Evolutionary conservation across 2,888 invertebrate genomes (phyloP).

Genomic region (Sphaeridia pumilis): DNA sequence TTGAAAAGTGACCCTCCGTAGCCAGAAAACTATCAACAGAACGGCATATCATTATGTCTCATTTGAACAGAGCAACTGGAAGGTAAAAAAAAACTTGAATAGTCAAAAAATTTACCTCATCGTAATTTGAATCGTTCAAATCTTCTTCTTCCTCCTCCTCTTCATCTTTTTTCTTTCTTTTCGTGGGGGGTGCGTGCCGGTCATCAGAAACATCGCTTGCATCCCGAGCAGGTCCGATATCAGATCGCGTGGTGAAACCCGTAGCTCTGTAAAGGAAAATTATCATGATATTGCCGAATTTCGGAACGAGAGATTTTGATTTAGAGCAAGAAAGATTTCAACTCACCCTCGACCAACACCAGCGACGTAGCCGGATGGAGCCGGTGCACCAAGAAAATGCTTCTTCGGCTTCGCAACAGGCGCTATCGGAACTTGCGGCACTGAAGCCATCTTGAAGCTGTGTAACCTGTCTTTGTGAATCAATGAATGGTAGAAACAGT

Average conservation of each 20-base stretch:
- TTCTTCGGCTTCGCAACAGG: conserved; percentile 89
- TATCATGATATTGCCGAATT: no score
- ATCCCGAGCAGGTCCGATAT: conserved; percentile 99
- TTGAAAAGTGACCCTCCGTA: conserved; percentile 98
- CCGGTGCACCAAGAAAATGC: conserved; percentile 93
- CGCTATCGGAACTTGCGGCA: conserved; percentile 53
- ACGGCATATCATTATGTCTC: neutral
- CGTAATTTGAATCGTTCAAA: conserved; percentile 98
- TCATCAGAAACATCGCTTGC: conserved; percentile 97
- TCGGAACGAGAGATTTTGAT: no score
- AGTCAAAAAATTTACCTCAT: no score
- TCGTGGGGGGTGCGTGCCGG: conserved; percentile 88
- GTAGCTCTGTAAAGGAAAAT: no score
- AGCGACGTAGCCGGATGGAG: conserved; percentile 97
- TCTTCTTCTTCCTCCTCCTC: conserved; percentile 95
- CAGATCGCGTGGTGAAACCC: conserved; percentile 97
- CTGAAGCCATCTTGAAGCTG: conserved; percentile 45
- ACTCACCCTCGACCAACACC: conserved; percentile 64
- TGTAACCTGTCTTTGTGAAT: no score
- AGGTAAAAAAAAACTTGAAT: neutral
- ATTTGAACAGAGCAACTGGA: no score
- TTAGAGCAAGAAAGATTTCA: no score
- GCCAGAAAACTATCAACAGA: conserved; percentile 62
- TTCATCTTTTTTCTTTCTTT: conserved; percentile 81
- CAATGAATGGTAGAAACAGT: no score